phyloP scores from a whole-genome alignment of 2,888 invertebrate genomes.

The Chesias legatella region DNA sequence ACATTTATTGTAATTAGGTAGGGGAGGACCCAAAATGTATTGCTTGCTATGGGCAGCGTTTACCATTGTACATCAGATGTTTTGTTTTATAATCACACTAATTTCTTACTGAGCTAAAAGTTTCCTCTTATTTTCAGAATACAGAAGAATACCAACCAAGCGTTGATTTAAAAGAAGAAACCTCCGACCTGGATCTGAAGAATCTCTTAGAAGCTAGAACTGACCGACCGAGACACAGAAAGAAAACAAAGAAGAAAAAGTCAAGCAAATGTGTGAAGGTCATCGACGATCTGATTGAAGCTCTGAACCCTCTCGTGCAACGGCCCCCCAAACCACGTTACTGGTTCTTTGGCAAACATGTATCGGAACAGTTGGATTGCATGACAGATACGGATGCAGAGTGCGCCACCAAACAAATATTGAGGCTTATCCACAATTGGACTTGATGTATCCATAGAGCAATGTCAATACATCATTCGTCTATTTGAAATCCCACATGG shows the following conservation, averaged over 20 bases:
- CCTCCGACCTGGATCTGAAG: conserved; percentile 36
- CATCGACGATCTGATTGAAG: conserved; percentile 52
- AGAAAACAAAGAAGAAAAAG: conserved; percentile 30
- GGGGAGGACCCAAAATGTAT: no score
- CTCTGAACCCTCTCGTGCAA: conserved; percentile 53
- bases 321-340: conserved; percentile 36
- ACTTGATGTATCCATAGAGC: conserved; percentile 10
- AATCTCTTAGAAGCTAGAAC: conserved; percentile 34
- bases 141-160: conserved; percentile 2
- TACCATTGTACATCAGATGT: no score
- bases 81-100: no score
- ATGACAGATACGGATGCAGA: conserved; percentile 56
- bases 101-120: no score
- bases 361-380: conserved; percentile 53
- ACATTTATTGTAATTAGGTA: no score
- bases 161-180: conserved; percentile 46
- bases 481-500: no score
- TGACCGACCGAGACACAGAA: conserved; percentile 49
- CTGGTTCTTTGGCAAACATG: conserved; percentile 66
- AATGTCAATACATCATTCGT: no score
- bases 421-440: conserved; percentile 40
- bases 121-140: conserved; percentile 10
- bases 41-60: no score
- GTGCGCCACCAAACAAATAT: conserved; percentile 52
- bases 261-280: conserved; percentile 49